Base-by-base conservation (phyloP, 64 coral and sea anemone genomes). In the Anthopleura sola region DNA sequence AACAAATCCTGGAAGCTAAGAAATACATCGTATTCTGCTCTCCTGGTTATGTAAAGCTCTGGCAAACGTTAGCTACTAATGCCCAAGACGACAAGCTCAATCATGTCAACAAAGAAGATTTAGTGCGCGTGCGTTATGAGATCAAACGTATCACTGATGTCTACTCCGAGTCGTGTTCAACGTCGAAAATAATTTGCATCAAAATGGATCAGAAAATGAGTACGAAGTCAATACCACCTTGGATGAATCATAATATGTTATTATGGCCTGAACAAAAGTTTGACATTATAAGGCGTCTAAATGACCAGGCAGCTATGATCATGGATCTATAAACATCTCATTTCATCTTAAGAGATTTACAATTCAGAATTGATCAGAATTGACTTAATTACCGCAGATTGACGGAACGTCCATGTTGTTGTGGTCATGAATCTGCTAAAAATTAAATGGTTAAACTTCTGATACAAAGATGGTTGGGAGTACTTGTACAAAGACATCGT, bases 51-150 rank as follows among this genome's bases (percentile, higher is more conserved):
- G 18, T 79, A 3, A 38, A 33, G 44, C 76, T 79, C 37, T 79
- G 76, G 76, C 76, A 79, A 15, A 44, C 76, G 0, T 23, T 79
- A n/a, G 76, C 76, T 6, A 79, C 76, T 1, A 79, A 48, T 23
- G 34, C 38, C 11, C 19, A 23, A 11, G 76, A 79, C 76, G 44
- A 44, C 6, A 79, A 48, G 11, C 19, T 79, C 3, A 48, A 24
- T 47, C 76, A 79, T 38, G 6, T 79, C 3, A 48, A 79, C 24
- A 79, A 79, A 20, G 76, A 79, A 79, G 76, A 79, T 37, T 20
- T 79, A 79, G 76, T 79, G 37, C 76, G 76, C 39, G 76, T 79
- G 76, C 76, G 76, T 37, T 79, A 79, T 13, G 76, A 79, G 76
- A 79, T 79, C 76, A 79, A 79, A 48, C 38, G 76, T 24, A 79